phyloP scores from a whole-genome alignment of 2,888 invertebrate genomes.

The Dinocampus coccinellae region DNA sequence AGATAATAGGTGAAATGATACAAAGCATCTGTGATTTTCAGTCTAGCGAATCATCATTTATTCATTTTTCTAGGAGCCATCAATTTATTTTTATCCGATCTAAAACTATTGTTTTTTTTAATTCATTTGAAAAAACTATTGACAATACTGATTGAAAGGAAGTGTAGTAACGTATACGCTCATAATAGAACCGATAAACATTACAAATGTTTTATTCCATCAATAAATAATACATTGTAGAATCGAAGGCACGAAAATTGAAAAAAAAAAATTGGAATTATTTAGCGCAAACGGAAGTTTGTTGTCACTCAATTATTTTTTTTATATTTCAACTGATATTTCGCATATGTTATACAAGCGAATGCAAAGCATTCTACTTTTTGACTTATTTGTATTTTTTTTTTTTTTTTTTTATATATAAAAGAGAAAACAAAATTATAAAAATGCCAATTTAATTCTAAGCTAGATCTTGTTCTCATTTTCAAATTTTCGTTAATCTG shows the following conservation, averaged over 20 bases:
- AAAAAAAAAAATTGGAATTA: conserved; percentile 51
- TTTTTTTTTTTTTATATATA: no score
- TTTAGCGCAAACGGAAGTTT: conserved; percentile 61
- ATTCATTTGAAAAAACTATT: conserved; percentile 36
- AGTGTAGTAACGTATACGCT: conserved; percentile 44
- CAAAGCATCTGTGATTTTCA: not conserved
- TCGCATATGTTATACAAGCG: not conserved
- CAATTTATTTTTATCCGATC: conserved; percentile 50
- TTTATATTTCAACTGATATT: conserved; percentile 3
- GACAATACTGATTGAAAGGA: conserved; percentile 59
- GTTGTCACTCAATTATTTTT: conserved; percentile 44
- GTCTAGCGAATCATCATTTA: conserved; percentile 41
- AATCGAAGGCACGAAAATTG: conserved; percentile 65
- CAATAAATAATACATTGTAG: conserved; percentile 63
- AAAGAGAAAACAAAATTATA: not conserved
- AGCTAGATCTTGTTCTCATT: conserved; percentile 2
- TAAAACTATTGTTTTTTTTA: conserved; percentile 17
- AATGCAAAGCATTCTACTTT: not conserved
- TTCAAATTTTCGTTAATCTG: conserved; percentile 43
- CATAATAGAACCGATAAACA: conserved; percentile 38
- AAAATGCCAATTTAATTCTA: not conserved
- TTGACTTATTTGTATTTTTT: no score
- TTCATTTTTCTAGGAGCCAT: conserved; percentile 67
- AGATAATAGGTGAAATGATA: conserved; percentile 39
- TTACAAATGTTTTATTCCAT: conserved; percentile 47